Evolutionary conservation across 2,888 invertebrate genomes (phyloP).

Genomic region (Pristionchus exspectatus): DNA sequence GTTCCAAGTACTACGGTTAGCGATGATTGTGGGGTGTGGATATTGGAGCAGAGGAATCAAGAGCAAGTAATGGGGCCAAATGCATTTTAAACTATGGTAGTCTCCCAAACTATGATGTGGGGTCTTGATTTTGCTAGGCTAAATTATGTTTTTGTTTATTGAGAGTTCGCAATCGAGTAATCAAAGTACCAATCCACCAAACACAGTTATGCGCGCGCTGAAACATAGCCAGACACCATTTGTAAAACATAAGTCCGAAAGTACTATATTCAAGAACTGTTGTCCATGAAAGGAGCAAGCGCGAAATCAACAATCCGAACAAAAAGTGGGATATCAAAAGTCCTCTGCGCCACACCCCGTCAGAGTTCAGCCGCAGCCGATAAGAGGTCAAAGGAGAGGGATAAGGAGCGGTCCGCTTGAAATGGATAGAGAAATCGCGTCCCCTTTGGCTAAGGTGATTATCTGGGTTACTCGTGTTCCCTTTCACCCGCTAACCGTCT

Average conservation of each 20-base stretch:
- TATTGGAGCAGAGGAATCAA: no score
- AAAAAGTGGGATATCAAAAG: neutral
- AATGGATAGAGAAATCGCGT: neutral
- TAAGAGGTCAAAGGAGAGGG: slow-evolving; percentile 24
- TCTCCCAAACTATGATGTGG: no score
- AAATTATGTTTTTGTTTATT: no score
- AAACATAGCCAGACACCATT: neutral
- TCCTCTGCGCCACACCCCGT: neutral
- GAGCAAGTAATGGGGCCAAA: no score
- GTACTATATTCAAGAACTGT: no score
- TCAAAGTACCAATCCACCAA: neutral
- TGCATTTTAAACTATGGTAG: no score
- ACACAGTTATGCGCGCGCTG: neutral
- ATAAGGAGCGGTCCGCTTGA: neutral
- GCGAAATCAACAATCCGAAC: neutral
- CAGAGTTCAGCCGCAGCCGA: slow-evolving; percentile 21
- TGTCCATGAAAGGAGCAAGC: no score
- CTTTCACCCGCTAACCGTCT: neutral
- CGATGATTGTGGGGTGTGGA: no score
- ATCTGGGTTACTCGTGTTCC: slow-evolving; percentile 48
- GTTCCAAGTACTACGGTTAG: neutral
- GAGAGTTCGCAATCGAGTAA: no score
- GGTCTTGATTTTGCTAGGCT: no score
- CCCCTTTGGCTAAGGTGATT: neutral
- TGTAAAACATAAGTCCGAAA: neutral